phyloP scores from a whole-genome alignment of 2,797 vertebrate species.

The Thamnophis elegans region DNA sequence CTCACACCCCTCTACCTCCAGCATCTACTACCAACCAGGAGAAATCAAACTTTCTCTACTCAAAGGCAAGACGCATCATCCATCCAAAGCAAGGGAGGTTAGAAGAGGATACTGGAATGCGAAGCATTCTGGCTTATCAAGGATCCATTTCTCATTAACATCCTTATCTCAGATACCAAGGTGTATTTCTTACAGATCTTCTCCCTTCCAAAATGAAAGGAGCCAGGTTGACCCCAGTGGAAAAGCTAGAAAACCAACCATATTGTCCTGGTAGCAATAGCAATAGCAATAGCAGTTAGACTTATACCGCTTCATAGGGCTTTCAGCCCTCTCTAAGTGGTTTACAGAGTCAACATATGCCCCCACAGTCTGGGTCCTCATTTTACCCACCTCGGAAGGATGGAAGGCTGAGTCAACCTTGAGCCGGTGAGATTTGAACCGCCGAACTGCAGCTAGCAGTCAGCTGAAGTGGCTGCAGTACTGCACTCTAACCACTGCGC shows the following conservation, averaged over 20 bases:
- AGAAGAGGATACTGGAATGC: neutral
- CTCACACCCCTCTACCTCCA: neutral
- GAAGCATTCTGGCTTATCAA: neutral
- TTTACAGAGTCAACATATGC: no score
- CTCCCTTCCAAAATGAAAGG: neutral
- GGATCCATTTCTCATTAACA: neutral
- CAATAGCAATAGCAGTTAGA: no score
- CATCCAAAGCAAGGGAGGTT: neutral
- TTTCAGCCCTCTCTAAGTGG: no score
- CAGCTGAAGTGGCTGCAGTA: no score
- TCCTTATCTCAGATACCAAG: neutral
- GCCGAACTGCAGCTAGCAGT: no score
- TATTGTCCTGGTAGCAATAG: neutral
- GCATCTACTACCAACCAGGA: neutral
- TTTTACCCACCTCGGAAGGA: no score
- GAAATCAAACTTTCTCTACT: neutral
- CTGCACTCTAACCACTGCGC: no score
- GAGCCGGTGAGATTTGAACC: no score
- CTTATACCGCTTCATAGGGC: no score
- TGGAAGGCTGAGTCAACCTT: no score
- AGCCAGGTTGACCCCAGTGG: neutral
- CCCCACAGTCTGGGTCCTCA: no score
- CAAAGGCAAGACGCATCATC: neutral
- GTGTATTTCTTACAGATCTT: neutral
- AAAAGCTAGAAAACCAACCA: neutral